Evolutionary conservation across 2,797 vertebrate species (phyloP), one percentile per base, ranked within the genome.

Genomic region (Ptychadena robeensis): DNA sequence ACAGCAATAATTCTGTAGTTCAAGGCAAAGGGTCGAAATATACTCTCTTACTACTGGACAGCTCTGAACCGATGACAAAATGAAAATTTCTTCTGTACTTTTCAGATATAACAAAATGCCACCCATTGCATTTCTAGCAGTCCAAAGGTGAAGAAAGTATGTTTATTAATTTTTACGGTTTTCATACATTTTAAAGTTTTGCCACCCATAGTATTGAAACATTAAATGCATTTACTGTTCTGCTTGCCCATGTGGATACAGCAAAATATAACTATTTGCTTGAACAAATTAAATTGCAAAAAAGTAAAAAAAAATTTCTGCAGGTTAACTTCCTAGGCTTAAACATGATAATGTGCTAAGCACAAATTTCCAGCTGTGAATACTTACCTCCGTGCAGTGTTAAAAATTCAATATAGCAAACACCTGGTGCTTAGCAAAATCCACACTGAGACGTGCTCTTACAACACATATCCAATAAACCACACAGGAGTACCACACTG

Each of bases 291-390:
- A 28, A 78, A 53, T 77, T 77, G 40, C 11, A 32, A n/a, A 30
- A 67, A 30, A n/a, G n/a, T n/a, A n/a, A 9, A 61, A 35, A 3
- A 34, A 57, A 34, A 9, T 65, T 37, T 44, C 73, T 75, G 18
- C 59, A 65, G 88, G 90, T 87, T 87, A 87, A 82, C 89, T 92
- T 87, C 91, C 93, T 93, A 91, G 93, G 92, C 91, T 92, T 90
- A 87, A 92, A 94, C 93, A 94, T 92, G 93, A 94, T 94, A 94
- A 94, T 94, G 92, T 94, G 94, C 85, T 92, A 94, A 94, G 92
- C 91, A 93, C 93, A 93, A 93, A 94, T 93, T 89, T 93, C 93
- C 93, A 94, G 93, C 94, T 94, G 94, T 91, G 93, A 93, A 92
- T 92, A 93, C 93, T 94, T 94, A 94, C 92, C 91, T 94, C 93